Conservation (phyloP, 2,797 vertebrate species). For the Acropternis orthonyx region DNA sequence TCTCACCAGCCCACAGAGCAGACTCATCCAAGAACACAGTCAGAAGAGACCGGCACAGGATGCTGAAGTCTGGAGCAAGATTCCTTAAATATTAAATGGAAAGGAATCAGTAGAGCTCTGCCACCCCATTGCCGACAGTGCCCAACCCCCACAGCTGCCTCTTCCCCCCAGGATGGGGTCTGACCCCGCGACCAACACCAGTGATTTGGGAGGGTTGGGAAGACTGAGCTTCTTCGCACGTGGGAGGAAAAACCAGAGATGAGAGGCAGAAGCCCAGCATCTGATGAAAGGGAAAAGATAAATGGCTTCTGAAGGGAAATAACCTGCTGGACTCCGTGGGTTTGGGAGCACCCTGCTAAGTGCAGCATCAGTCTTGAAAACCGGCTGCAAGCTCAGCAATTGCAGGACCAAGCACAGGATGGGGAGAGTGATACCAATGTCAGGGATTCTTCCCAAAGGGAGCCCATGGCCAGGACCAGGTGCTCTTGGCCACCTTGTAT, state of each 20-base stretch:
- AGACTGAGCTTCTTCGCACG: accelerated
- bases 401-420: neutral
- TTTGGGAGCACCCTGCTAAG: slow-evolving; percentile 46
- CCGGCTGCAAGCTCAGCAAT: neutral
- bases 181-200: accelerated
- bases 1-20: neutral
- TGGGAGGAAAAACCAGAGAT: neutral
- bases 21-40: neutral
- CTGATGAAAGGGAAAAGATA: slow-evolving; percentile 18
- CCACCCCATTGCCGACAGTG: accelerated
- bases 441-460: neutral
- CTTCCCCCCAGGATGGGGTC: neutral
- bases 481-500: neutral
- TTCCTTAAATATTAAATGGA: neutral
- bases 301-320: slow-evolving; percentile 35
- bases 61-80: neutral
- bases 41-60: neutral
- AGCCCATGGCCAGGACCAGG: neutral
- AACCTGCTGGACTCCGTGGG: slow-evolving; percentile 10
- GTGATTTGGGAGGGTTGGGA: neutral
- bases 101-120: neutral
- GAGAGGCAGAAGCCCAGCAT: neutral
- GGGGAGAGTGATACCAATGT: accelerated
- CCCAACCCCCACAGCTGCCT: neutral
- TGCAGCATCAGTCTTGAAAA: slow-evolving; percentile 8